phyloP scores from a whole-genome alignment of 2,797 vertebrate species.

The Crenichthys baileyi region DNA sequence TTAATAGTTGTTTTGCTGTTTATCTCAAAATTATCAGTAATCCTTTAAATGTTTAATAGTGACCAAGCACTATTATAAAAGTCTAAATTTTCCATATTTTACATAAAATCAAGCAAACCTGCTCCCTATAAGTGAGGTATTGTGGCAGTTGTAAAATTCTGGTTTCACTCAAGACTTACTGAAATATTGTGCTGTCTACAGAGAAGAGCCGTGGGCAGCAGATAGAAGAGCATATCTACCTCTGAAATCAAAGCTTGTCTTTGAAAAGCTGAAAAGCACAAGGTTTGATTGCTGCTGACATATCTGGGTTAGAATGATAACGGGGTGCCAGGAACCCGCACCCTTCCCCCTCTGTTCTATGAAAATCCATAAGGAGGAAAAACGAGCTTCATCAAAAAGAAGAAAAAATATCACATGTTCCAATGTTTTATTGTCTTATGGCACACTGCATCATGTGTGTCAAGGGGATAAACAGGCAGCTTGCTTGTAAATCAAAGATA shows the following conservation, averaged over 20 bases:
- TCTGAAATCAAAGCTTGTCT: conserved; percentile 66
- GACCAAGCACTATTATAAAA: not conserved
- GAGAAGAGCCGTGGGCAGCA: conserved; percentile 41
- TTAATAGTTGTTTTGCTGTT: not conserved
- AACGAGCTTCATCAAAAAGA: conserved; percentile 19
- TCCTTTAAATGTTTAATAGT: conserved; percentile 4
- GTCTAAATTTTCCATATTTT: not conserved
- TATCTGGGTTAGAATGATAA: conserved; percentile 77
- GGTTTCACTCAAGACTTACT: conserved; percentile 6
- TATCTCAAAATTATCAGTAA: not conserved
- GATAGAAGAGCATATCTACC: conserved; percentile 49
- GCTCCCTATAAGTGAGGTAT: not conserved
- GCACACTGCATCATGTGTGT: conserved; percentile 31
- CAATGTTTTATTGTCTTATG: conserved; percentile 49
- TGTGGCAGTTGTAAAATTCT: not conserved
- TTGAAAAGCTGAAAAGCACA: conserved; percentile 68
- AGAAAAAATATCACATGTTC: conserved; percentile 22
- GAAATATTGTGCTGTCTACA: conserved; percentile 17
- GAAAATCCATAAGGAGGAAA: conserved; percentile 53
- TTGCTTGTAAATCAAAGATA: conserved; percentile 56
- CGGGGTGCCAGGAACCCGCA: conserved; percentile 48
- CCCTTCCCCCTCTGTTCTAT: conserved; percentile 16
- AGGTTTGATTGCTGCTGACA: conserved; percentile 71
- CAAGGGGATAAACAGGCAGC: conserved; percentile 57
- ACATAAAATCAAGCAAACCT: not conserved